Conservation (phyloP, 2,888 invertebrate species). For the Amphipyra berbera region DNA sequence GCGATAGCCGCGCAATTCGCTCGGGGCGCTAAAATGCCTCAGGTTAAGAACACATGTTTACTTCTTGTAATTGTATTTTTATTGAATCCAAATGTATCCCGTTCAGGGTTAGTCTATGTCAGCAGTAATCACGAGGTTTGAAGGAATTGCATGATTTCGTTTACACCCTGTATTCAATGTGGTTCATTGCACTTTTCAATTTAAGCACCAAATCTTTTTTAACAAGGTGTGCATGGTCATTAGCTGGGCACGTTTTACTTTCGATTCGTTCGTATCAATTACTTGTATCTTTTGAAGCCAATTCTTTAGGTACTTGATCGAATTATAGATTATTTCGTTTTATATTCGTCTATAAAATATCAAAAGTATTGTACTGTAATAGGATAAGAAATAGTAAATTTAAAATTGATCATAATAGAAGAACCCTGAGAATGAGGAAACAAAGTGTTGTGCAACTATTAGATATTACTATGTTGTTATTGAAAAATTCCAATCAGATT, state of each 20-base stretch:
- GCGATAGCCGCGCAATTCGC: too few relatives aligned
- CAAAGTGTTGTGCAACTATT: background rate
- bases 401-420: background rate
- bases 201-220: constrained; percentile 1
- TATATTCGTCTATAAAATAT: background rate
- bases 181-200: constrained; percentile 20
- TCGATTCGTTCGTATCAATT: constrained; percentile 2
- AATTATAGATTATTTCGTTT: constrained; percentile 7
- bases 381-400: background rate
- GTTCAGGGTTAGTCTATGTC: too few relatives aligned
- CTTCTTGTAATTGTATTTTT: too few relatives aligned
- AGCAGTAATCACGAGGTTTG: too few relatives aligned
- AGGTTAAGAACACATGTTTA: too few relatives aligned
- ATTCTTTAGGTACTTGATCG: constrained; percentile 5
- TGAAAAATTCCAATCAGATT: too few relatives aligned
- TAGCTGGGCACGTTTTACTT: constrained; percentile 12
- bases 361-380: background rate
- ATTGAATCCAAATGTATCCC: too few relatives aligned
- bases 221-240: background rate
- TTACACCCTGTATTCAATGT: too few relatives aligned
- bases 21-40: too few relatives aligned
- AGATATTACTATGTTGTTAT: too few relatives aligned
- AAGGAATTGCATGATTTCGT: too few relatives aligned
- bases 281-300: constrained; percentile 3
- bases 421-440: background rate